These are phyloP conservation scores for Tetropium fuscum DNA, from an alignment of 2,888 invertebrate genomes.

Conservation along the genomic window DNA sequence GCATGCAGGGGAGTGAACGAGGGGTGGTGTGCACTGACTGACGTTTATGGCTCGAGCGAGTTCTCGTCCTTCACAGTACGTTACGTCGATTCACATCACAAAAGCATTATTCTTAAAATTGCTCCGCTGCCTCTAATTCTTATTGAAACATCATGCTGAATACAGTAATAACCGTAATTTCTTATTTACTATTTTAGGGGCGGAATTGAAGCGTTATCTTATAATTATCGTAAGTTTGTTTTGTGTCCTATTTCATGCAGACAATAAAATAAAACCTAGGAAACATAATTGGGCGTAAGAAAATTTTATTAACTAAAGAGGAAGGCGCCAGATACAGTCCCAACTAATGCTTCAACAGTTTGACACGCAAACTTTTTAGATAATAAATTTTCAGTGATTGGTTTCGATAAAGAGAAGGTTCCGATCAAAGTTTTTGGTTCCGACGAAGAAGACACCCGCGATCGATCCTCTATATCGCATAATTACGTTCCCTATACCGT, in stretches of 20 bases:
- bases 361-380: no score
- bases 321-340: no score
- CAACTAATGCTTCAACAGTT: no score
- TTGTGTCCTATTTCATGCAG: neutral
- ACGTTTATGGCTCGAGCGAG: conserved; percentile 36
- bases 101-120: conserved; percentile 37
- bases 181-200: conserved; percentile 37
- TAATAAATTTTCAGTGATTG: no score
- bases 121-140: conserved; percentile 42
- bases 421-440: no score
- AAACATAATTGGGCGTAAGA: no score
- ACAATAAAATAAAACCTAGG: no score
- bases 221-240: neutral
- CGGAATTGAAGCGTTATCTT: conserved; percentile 28
- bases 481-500: no score
- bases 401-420: no score
- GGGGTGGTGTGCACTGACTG: conserved; percentile 33
- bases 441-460: no score
- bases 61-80: conserved; percentile 29
- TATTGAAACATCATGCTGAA: conserved; percentile 50
- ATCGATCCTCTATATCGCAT: no score
- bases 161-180: conserved; percentile 45
- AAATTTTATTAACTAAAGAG: no score
- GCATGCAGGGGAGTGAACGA: conserved; percentile 33
- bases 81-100: conserved; percentile 38